phyloP scores from a whole-genome alignment of 2,797 vertebrate genomes.

The Spatula clypeata region DNA sequence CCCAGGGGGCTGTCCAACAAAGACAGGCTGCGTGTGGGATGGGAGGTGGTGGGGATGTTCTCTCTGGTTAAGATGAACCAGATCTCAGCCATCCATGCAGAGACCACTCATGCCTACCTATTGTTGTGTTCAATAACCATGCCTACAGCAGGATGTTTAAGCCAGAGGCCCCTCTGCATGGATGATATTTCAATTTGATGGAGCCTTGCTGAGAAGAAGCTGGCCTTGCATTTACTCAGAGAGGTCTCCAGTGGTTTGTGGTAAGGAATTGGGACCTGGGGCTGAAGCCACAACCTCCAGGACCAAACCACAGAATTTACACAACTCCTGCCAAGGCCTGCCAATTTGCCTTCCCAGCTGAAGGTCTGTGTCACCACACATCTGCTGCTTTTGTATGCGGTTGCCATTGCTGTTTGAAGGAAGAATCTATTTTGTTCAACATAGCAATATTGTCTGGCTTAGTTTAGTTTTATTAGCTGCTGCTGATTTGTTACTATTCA shows the following conservation, averaged over 20 bases:
- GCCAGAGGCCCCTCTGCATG: not conserved
- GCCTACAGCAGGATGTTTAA: not conserved
- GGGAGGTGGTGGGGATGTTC: not conserved
- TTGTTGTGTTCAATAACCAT: not conserved
- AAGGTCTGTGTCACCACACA: not conserved
- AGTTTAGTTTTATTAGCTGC: not conserved
- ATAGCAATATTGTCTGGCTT: not conserved
- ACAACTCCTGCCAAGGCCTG: not conserved
- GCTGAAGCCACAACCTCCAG: conserved; percentile 44
- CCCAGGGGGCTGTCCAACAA: not conserved
- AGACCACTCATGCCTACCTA: rapidly evolving
- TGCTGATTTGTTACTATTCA: not conserved
- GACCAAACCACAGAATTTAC: conserved; percentile 46
- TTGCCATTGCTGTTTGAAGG: not conserved
- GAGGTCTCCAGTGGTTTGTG: conserved; percentile 42
- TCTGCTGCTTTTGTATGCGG: not conserved
- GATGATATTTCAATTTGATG: not conserved
- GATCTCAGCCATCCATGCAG: rapidly evolving
- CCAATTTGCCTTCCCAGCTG: not conserved
- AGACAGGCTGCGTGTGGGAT: not conserved
- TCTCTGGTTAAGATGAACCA: not conserved
- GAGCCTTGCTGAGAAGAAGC: not conserved
- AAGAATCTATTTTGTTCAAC: not conserved
- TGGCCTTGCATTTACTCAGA: not conserved
- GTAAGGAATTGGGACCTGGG: conserved; percentile 29